Conservation (phyloP, 2,797 vertebrate genomes). For the Premnoplex brunnescens region DNA sequence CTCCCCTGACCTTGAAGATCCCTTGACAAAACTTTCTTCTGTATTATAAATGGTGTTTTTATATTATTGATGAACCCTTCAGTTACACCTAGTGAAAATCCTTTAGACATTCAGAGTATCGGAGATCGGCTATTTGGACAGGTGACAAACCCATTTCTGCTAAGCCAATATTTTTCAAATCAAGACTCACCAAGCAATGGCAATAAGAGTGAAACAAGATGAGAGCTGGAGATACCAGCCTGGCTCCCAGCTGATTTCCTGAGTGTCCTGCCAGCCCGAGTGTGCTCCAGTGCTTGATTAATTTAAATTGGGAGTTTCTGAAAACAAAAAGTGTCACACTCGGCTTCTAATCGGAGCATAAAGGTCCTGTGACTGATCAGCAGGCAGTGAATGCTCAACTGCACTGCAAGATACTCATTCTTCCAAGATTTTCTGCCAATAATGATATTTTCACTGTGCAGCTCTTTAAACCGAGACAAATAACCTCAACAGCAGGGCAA, state of each 20-base stretch:
- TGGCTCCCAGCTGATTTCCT: constrained; percentile 25
- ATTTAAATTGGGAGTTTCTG: constrained; percentile 51
- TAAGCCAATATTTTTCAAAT: constrained; percentile 54
- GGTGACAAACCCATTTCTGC: constrained; percentile 21
- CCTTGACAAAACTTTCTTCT: constrained; percentile 24
- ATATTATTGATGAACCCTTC: constrained; percentile 37
- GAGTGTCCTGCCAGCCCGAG: not conserved
- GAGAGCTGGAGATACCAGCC: constrained; percentile 1
- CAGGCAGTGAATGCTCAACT: not conserved
- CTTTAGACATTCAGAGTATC: not conserved
- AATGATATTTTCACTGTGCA: not conserved
- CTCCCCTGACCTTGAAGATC: constrained; percentile 24
- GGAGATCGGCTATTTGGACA: constrained; percentile 38
- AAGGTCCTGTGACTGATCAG: not conserved
- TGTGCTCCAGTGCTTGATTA: constrained; percentile 1
- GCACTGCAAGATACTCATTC: not conserved
- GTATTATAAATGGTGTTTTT: constrained; percentile 34
- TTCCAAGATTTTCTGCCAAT: not conserved
- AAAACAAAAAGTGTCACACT: constrained; percentile 47
- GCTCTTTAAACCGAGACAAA: constrained; percentile 13
- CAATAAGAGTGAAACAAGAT: constrained; percentile 30
- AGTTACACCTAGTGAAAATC: constrained; percentile 24
- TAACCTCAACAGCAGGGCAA: not conserved
- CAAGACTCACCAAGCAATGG: not conserved
- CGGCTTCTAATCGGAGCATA: not conserved